Conservation (phyloP, 2,888 invertebrate species). For the Nycteola revayana region DNA sequence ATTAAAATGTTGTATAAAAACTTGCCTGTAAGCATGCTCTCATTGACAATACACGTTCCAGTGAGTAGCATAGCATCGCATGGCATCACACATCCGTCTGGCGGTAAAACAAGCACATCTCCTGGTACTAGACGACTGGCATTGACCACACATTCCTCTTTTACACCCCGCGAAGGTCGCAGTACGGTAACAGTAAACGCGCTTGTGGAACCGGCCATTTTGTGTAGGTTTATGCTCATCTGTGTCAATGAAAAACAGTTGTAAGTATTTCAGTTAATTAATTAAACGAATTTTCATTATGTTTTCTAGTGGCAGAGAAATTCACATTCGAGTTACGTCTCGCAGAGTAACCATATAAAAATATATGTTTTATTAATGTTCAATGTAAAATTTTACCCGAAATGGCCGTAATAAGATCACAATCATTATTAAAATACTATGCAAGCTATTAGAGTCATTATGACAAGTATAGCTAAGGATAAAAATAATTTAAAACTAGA, state of each 20-base stretch:
- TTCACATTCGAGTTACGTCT: too few species aligned
- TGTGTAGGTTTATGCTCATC: slow-evolving; percentile 86
- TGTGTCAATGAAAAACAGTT: slow-evolving; percentile 41
- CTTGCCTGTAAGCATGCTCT: slow-evolving; percentile 95
- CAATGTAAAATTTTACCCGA: too few species aligned
- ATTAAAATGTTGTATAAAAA: too few species aligned
- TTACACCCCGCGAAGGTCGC: slow-evolving; percentile 63
- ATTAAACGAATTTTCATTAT: too few species aligned
- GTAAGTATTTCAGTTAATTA: neutral
- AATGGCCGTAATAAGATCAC: too few species aligned
- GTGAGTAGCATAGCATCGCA: slow-evolving; percentile 93
- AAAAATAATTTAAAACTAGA: too few species aligned
- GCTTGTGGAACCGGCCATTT: slow-evolving; percentile 84
- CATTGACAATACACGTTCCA: slow-evolving; percentile 96
- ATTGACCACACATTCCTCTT: slow-evolving; percentile 75
- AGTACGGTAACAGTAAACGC: slow-evolving; percentile 83
- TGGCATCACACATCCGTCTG: slow-evolving; percentile 88
- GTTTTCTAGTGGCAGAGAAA: too few species aligned
- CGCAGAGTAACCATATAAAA: too few species aligned
- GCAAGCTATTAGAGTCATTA: too few species aligned
- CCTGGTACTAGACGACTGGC: slow-evolving; percentile 90
- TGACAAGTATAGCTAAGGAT: too few species aligned
- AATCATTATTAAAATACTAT: too few species aligned
- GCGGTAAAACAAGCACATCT: slow-evolving; percentile 91
- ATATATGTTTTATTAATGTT: too few species aligned